Conservation (phyloP, 2,797 vertebrate species). For the Myoxocephalus aenaeus region DNA sequence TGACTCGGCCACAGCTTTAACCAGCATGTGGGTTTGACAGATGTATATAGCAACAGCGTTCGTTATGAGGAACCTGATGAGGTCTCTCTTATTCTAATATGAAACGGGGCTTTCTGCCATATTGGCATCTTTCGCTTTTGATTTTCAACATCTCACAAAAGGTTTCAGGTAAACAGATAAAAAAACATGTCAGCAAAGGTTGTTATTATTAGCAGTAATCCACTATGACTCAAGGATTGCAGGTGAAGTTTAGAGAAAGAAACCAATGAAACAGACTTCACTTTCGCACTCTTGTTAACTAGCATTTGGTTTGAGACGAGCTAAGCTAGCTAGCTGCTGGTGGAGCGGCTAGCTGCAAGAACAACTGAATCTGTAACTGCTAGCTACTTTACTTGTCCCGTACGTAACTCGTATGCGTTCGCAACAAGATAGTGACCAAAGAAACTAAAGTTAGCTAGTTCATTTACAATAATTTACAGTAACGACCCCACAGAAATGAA, state of each 20-base stretch:
- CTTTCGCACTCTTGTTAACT: neutral
- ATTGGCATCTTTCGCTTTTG: slow-evolving; percentile 1
- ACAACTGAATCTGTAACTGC: neutral
- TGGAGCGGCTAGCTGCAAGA: neutral
- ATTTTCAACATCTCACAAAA: slow-evolving; percentile 4
- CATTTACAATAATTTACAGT: neutral
- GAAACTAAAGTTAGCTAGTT: neutral
- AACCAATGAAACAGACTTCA: neutral
- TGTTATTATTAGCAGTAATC: neutral
- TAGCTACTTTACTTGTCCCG: neutral
- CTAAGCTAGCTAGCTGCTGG: neutral
- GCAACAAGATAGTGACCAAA: neutral
- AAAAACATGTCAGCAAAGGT: neutral
- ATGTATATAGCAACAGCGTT: neutral
- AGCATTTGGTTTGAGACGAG: neutral
- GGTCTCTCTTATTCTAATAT: neutral
- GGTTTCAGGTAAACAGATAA: neutral
- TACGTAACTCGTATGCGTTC: neutral
- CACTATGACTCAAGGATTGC: neutral
- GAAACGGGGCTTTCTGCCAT: neutral
- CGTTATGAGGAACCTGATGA: neutral
- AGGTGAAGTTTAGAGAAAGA: neutral
- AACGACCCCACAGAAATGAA: neutral
- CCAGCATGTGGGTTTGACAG: neutral
- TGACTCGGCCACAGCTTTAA: neutral